These are phyloP conservation scores for Scomber colias DNA, from an alignment of 2,113 vertebrate species.

Conservation along the genomic window DNA sequence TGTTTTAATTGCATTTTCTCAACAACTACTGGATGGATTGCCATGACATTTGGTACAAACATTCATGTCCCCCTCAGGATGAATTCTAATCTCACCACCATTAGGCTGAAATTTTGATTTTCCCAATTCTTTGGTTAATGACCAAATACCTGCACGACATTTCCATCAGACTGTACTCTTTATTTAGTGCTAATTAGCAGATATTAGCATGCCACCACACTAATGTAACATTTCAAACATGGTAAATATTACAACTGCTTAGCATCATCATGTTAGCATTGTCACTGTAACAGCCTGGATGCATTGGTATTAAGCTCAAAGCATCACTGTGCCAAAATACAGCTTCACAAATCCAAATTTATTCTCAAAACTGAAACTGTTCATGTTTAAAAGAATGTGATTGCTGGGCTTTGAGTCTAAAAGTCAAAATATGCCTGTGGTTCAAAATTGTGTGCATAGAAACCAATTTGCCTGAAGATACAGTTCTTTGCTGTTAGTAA, in stretches of 20 bases:
- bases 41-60: too few species aligned
- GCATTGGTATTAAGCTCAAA: too few species aligned
- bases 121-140: neutral
- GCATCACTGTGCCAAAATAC: too few species aligned
- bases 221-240: neutral
- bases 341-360: neutral
- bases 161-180: neutral
- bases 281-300: too few species aligned
- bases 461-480: neutral
- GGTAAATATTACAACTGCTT: too few species aligned
- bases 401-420: neutral
- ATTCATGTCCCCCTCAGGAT: too few species aligned
- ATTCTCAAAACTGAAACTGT: neutral
- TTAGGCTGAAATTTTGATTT: neutral
- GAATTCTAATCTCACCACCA: too few species aligned
- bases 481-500: neutral
- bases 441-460: neutral
- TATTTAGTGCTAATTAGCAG: neutral
- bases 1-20: too few species aligned
- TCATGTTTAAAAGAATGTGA: neutral
- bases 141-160: neutral
- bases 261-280: too few species aligned
- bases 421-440: neutral
- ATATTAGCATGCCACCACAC: neutral
- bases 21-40: too few species aligned